Evolutionary conservation across 2,888 invertebrate species (phyloP), one percentile per base, ranked within the genome.

Genomic region (Brachyopa scutellaris): DNA sequence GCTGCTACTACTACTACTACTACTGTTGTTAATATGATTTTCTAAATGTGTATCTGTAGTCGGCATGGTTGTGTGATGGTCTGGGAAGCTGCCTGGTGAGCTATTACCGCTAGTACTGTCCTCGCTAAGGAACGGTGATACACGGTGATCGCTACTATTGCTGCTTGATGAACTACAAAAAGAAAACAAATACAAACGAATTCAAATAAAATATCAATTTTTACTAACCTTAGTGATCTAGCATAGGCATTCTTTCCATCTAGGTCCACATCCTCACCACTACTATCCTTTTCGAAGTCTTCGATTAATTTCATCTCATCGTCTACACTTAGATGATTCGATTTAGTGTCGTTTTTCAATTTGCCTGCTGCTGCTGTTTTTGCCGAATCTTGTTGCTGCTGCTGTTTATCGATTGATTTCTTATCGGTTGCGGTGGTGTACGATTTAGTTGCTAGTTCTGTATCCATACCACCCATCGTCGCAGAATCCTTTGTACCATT

Each of bases 331-430:
- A 85, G 64, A 74, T 74, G 64, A 78, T 67, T 92, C 87, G 92
- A 92, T 85, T 86, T 78, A 61, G 84, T 72, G 59, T 80, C 76
- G 69, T 80, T 76, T 38, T 57, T 19, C 82, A 84, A 57, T 85
- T 85, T 38, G 85, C 92, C 92, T 19, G 84, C 91, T 92, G 82
- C 92, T 90, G 90, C 93, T 91, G 83, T 89, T n/a, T n/a, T n/a
- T 91, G 89, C 92, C 91, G 83, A 90, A 91, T 87, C 89, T 91
- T 87, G 85, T 36, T 45, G 86, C 85, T 64, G 85, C n/a, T 59
- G 85, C 90, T 91, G 90, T 91, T 59, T 85, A 38, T 85, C 85
- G 69, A 76, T 67, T 85, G 82, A 72, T 67, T 86, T 85, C 72
- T 86, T 85, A 76, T 84, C 84, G 11, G 57, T 51, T 55, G 45